Evolutionary conservation across 2,888 invertebrate genomes (phyloP).

Genomic region (Formica aserva): DNA sequence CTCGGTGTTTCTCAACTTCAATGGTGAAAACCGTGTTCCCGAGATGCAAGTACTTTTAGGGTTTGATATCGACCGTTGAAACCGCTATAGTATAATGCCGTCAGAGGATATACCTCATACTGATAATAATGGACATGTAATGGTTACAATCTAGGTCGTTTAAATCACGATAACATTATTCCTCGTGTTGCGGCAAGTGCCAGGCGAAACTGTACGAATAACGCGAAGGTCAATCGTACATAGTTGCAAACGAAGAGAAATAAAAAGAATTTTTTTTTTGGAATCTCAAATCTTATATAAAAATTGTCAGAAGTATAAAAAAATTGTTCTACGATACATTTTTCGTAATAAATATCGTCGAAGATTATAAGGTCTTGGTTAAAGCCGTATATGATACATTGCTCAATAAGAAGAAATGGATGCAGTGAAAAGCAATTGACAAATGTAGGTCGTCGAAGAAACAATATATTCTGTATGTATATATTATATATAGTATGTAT

Average conservation of each 20-base stretch:
- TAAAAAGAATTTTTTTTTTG: neutral
- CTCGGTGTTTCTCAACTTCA: conserved; percentile 20
- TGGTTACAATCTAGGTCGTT: conserved; percentile 43
- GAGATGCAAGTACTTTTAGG: conserved; percentile 36
- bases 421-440: conserved; percentile 51
- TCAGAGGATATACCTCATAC: conserved; percentile 10
- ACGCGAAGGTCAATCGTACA: neutral
- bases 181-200: neutral
- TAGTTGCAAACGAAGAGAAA: neutral
- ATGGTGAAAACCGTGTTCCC: conserved; percentile 28
- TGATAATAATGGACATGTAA: conserved; percentile 45
- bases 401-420: conserved; percentile 42
- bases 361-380: neutral
- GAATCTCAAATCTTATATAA: neutral
- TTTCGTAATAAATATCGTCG: neutral
- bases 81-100: conserved; percentile 22
- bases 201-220: conserved; percentile 23
- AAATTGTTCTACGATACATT: neutral
- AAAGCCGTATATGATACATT: conserved; percentile 22
- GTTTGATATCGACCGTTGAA: conserved; percentile 33
- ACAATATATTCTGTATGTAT: conserved; percentile 1
- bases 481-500: neutral
- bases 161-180: conserved; percentile 35
- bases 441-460: conserved; percentile 54
- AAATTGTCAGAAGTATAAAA: neutral